Evolutionary conservation across 2,888 invertebrate genomes (phyloP), one percentile per base, ranked within the genome.

Genomic region (Trypoxylon attenuatum): DNA sequence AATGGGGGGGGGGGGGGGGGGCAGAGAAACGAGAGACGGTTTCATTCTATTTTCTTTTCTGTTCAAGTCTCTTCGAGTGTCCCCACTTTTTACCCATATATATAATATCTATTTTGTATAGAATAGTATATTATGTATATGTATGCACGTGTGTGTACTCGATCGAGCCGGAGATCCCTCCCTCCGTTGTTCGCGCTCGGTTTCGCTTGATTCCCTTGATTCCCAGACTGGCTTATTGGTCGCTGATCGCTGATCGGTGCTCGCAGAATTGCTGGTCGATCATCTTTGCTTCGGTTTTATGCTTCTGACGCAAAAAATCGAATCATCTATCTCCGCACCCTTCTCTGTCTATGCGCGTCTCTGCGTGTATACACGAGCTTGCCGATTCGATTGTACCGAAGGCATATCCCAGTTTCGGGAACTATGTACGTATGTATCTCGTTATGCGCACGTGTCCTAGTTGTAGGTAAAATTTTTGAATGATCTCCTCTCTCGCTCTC

Each of bases 341-440:
- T 25, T n/a, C 16, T 38, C 51, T 27, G 27, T 41, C 50, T 46
- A 22, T 25, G 16, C 51, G 41, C 57, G 23, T 64, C 54, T 6
- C 27, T 50, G 39, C 52, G 41, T 46, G 5, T 27, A 46, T 54
- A 67, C 74, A 70, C 75, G 60, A 67, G n/a, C 73, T 76, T 74
- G 73, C 77, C 76, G 67, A 76, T 79, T 81, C 76, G 75, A 81
- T 78, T 76, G 74, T 77, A 80, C 78, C n/a, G 78, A 80, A 77
- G 79, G 78, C 73, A 74, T 74, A n/a, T n/a, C n/a, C n/a, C 73
- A 65, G 68, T 66, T 73, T 33, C 70, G 67, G 73, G 70, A 76
- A 76, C 75, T 71, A 61, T 76, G 59, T 51, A 43, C 47, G 18
- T 46, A 46, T 56, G 8, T 50, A 51, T 54, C 58, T 64, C 56